These are phyloP conservation scores for Bradypus variegatus DNA, from an alignment of 2,797 vertebrate genomes.

Conservation along the genomic window DNA sequence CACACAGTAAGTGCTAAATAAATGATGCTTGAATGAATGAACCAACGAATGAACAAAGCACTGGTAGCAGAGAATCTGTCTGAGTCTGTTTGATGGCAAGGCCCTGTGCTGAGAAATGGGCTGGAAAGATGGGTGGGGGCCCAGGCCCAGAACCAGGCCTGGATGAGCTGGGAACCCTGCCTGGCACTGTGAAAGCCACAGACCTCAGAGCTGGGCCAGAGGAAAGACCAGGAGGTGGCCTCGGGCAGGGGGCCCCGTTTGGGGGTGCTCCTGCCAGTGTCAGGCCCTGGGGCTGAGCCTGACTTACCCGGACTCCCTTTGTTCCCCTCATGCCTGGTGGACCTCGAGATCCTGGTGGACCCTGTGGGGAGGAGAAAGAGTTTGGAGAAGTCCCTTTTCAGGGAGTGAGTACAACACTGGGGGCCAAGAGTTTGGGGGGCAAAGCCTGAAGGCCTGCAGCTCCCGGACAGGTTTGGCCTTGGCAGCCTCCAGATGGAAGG, in stretches of 20 bases:
- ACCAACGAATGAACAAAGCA: neutral
- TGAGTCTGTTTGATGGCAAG: neutral
- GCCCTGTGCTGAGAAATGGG: neutral
- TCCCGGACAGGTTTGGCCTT: neutral
- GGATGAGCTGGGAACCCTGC: neutral
- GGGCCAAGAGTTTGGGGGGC: neutral
- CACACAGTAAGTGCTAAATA: neutral
- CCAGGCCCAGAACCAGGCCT: neutral
- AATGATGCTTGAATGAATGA: neutral
- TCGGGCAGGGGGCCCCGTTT: neutral
- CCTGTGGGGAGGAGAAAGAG: conserved; percentile 74
- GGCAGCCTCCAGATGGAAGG: neutral
- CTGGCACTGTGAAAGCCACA: neutral
- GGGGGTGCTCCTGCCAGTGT: rapidly evolving
- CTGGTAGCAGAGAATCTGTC: neutral
- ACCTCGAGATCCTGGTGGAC: conserved; percentile 82
- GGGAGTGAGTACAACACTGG: too few relatives aligned
- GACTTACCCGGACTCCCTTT: conserved; percentile 86
- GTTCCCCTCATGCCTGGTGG: conserved; percentile 79
- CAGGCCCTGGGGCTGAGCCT: neutral
- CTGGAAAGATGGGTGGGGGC: neutral
- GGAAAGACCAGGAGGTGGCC: neutral
- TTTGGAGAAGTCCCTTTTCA: neutral
- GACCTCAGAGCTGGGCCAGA: neutral
- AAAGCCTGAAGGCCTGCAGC: neutral